Percentiles rank a stretch among this genome's conserved stretches.
These are phyloP conservation scores for Sebastes oblongus DNA, from an alignment of 2,797 vertebrate species.

Conservation along the genomic window DNA sequence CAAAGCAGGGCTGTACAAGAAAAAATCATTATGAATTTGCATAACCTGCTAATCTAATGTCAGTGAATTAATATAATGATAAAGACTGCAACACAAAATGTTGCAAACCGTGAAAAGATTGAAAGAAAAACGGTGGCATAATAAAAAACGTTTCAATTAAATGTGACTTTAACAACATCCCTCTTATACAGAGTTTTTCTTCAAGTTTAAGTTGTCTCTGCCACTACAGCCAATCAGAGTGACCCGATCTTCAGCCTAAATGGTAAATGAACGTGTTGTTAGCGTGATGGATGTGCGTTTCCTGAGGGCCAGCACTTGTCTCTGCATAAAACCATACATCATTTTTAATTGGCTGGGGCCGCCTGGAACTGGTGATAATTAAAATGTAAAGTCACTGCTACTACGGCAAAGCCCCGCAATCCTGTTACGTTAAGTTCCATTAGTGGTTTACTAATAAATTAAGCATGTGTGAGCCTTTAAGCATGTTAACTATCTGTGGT, in stretches of 20 bases:
- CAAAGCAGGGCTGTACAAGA: not conserved
- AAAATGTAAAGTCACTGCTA: conserved; percentile 74
- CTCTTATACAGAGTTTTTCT: conserved; percentile 45
- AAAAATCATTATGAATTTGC: not conserved
- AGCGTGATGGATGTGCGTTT: conserved; percentile 81
- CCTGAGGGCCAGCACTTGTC: conserved; percentile 70
- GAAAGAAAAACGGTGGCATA: not conserved
- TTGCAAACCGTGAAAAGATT: not conserved
- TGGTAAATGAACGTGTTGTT: conserved; percentile 78
- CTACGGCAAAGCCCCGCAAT: conserved; percentile 62
- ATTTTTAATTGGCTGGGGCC: conserved; percentile 86
- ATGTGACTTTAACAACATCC: conserved; percentile 51
- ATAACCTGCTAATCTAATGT: not conserved
- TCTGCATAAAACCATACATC: conserved; percentile 84
- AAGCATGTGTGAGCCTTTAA: conserved; percentile 54
- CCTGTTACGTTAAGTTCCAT: conserved; percentile 70
- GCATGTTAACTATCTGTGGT: conserved; percentile 27
- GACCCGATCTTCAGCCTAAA: conserved; percentile 61
- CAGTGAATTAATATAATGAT: not conserved
- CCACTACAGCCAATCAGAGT: conserved; percentile 64
- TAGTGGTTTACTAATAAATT: conserved; percentile 74
- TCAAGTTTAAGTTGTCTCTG: conserved; percentile 51
- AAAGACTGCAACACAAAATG: not conserved
- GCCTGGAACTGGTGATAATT: conserved; percentile 78
- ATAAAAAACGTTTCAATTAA: not conserved